These are phyloP conservation scores for Coreius guichenoti DNA, from an alignment of 2,797 vertebrate species.

Conservation along the genomic window DNA sequence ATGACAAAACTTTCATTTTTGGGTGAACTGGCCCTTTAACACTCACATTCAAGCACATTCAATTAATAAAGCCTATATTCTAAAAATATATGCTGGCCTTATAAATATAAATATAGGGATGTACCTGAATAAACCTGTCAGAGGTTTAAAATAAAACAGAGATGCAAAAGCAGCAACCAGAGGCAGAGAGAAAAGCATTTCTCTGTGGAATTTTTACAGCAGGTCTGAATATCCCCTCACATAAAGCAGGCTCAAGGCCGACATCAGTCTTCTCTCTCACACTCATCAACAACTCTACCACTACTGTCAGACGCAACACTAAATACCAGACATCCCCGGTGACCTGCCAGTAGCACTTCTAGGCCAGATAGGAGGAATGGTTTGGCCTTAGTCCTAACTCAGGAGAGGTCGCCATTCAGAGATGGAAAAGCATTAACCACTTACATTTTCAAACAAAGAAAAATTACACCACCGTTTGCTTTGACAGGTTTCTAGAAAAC, in stretches of 20 bases:
- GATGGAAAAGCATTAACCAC: conserved; percentile 45
- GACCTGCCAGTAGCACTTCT: conserved; percentile 37
- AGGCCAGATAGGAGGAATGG: conserved; percentile 52
- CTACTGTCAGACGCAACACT: conserved; percentile 55
- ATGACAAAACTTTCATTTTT: neutral
- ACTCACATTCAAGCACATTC: neutral
- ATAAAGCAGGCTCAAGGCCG: conserved; percentile 64
- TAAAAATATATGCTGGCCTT: neutral
- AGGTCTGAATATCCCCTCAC: conserved; percentile 49
- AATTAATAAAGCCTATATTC: neutral
- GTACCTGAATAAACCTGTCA: conserved; percentile 62
- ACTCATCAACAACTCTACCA: conserved; percentile 55
- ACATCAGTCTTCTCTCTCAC: conserved; percentile 14
- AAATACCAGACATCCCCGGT: conserved; percentile 56
- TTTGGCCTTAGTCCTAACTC: conserved; percentile 46
- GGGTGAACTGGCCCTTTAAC: neutral
- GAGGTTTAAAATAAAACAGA: conserved; percentile 31
- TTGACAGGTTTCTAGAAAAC: conserved; percentile 20
- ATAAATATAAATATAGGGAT: conserved; percentile 6
- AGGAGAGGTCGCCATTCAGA: conserved; percentile 42
- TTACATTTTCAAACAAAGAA: conserved; percentile 50
- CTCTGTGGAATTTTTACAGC: conserved; percentile 59
- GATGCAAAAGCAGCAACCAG: conserved; percentile 26
- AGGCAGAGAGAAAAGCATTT: conserved; percentile 61
- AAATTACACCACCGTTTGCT: conserved; percentile 41